Evolutionary conservation across 2,888 invertebrate species (phyloP).

Genomic region (Steinernema carpocapsae): DNA sequence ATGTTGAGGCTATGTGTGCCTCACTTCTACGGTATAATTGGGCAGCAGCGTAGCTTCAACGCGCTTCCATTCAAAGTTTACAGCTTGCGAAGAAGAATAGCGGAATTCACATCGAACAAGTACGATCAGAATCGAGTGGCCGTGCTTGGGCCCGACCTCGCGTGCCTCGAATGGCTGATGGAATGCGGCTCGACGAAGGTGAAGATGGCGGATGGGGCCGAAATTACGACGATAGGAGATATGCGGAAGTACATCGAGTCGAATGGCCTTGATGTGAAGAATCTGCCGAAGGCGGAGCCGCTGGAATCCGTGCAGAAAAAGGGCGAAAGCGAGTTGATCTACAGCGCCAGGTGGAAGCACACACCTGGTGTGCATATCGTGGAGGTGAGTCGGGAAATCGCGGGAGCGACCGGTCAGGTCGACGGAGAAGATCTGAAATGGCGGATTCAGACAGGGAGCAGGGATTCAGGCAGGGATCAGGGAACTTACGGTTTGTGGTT

Average conservation of each 20-base stretch:
- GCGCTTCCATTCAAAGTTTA: slow-evolving; percentile 52
- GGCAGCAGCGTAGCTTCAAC: slow-evolving; percentile 37
- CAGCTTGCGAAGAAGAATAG: slow-evolving; percentile 54
- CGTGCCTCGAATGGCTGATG: slow-evolving; percentile 68
- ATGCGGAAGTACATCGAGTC: slow-evolving; percentile 58
- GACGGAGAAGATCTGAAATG: no score
- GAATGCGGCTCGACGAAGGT: slow-evolving; percentile 63
- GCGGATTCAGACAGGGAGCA: no score
- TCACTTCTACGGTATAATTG: slow-evolving; percentile 22
- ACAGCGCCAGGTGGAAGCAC: slow-evolving; percentile 31
- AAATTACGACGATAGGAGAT: slow-evolving; percentile 51
- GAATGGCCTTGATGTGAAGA: slow-evolving; percentile 47
- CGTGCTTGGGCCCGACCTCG: slow-evolving; percentile 64
- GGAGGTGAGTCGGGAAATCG: no score
- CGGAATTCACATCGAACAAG: slow-evolving; percentile 54
- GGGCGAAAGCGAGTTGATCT: not conserved
- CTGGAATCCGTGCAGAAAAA: slow-evolving; percentile 12
- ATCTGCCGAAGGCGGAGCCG: slow-evolving; percentile 30
- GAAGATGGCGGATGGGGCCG: slow-evolving; percentile 56
- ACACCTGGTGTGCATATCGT: slow-evolving; percentile 51
- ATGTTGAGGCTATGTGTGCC: slow-evolving; percentile 22
- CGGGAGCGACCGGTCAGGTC: no score
- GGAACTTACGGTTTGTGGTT: no score
- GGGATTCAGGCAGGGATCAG: no score
- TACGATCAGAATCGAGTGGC: slow-evolving; percentile 56